Evolutionary conservation across 2,797 vertebrate species (phyloP).

Genomic region (Orientallactaga sibirica): DNA sequence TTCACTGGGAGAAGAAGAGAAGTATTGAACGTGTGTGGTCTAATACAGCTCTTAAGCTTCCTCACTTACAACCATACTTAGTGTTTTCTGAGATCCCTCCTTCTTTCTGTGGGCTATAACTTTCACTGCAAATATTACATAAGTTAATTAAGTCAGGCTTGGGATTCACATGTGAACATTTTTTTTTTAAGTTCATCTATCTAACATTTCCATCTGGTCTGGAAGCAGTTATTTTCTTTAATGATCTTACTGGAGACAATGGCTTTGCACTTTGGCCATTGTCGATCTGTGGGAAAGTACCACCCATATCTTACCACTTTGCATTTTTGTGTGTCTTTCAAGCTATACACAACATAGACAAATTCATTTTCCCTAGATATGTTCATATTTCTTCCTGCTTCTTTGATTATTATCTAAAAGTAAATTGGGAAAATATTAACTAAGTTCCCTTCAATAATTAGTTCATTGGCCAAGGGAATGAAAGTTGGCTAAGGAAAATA

Average conservation of each 20-base stretch:
- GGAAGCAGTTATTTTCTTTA: slow-evolving; percentile 74
- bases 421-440: slow-evolving; percentile 71
- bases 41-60: not conserved
- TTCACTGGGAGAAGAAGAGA: slow-evolving; percentile 8
- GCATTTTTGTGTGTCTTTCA: slow-evolving; percentile 43
- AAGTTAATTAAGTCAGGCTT: slow-evolving; percentile 56
- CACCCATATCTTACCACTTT: slow-evolving; percentile 51
- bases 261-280: slow-evolving; percentile 60
- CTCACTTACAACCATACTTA: not conserved
- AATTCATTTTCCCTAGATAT: slow-evolving; percentile 59
- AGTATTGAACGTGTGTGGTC: not conserved
- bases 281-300: slow-evolving; percentile 51
- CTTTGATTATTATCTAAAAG: slow-evolving; percentile 76
- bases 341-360: slow-evolving; percentile 53
- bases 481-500: slow-evolving; percentile 78
- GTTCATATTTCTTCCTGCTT: slow-evolving; percentile 63
- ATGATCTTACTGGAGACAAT: slow-evolving; percentile 65
- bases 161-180: slow-evolving; percentile 48
- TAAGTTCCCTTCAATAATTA: slow-evolving; percentile 74
- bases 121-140: slow-evolving; percentile 52
- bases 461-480: slow-evolving; percentile 63
- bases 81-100: not conserved
- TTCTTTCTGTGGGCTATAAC: slow-evolving; percentile 27
- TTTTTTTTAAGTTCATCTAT: slow-evolving; percentile 50
- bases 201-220: slow-evolving; percentile 74